Conservation (phyloP, 2,113 vertebrate species). For the Corythaeola cristata region DNA sequence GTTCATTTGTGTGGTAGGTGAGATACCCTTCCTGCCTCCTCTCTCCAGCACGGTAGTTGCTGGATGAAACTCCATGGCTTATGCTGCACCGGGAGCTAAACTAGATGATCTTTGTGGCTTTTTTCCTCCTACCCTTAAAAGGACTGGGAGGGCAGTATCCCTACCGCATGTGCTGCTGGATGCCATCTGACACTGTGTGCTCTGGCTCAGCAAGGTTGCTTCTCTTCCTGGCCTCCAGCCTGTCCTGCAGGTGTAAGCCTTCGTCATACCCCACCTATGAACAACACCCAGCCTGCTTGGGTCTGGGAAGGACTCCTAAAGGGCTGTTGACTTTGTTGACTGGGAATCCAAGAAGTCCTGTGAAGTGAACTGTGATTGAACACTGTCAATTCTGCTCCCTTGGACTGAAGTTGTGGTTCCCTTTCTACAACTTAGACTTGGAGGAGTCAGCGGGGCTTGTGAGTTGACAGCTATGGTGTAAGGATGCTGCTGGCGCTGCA, state of each 20-base stretch:
- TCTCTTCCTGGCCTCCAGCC: background rate
- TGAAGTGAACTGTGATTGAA: background rate
- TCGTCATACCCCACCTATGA: background rate
- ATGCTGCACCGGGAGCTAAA: background rate
- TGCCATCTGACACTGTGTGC: background rate
- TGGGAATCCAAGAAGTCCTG: background rate
- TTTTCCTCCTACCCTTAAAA: background rate
- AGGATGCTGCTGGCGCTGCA: background rate
- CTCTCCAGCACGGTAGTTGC: background rate
- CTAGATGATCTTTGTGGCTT: background rate
- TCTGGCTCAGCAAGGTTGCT: background rate
- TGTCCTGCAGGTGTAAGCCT: background rate
- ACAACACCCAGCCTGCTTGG: background rate
- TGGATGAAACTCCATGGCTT: background rate
- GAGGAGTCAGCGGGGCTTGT: background rate
- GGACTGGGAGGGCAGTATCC: background rate
- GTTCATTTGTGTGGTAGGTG: background rate
- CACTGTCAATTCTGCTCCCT: background rate
- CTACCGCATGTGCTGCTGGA: background rate
- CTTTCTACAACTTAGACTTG: background rate
- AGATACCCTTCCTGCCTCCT: background rate
- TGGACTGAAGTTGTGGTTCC: background rate
- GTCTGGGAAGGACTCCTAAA: background rate
- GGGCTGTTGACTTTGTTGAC: background rate
- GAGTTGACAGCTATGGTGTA: background rate